Evolutionary conservation across 2,888 invertebrate species (phyloP).

Genomic region (Ormyrus rosae): DNA sequence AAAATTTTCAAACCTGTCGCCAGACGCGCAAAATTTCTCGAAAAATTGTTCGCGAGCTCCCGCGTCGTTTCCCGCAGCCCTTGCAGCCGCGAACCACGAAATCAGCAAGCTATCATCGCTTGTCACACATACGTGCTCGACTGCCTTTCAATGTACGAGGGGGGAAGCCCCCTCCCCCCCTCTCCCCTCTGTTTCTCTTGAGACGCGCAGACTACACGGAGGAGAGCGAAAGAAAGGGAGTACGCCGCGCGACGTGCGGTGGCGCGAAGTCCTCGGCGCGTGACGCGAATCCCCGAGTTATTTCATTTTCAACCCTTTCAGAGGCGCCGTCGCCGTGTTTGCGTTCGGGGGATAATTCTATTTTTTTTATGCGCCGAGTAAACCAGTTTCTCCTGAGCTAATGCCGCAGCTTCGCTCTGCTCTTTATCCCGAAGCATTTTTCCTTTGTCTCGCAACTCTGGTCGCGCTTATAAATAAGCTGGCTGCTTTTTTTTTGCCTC

Average conservation of each 20-base stretch:
- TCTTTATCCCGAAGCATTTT: not conserved
- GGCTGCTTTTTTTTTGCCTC: too few species aligned
- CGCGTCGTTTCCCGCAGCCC: too few species aligned
- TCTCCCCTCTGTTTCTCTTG: too few species aligned
- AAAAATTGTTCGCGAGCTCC: too few species aligned
- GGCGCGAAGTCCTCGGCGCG: slow-evolving; percentile 59
- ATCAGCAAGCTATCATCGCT: slow-evolving; percentile 44
- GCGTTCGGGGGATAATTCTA: slow-evolving; percentile 35
- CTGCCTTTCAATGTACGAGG: too few species aligned
- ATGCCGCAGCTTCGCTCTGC: slow-evolving; percentile 42
- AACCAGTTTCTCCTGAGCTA: slow-evolving; percentile 63
- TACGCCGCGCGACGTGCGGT: not conserved
- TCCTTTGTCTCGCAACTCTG: slow-evolving; percentile 19
- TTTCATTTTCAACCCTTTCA: slow-evolving; percentile 70
- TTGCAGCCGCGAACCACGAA: not conserved
- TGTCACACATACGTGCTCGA: slow-evolving; percentile 4
- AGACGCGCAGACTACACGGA: too few species aligned
- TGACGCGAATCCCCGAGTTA: slow-evolving; percentile 69
- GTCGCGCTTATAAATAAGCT: too few species aligned
- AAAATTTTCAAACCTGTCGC: too few species aligned
- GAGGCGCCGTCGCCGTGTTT: slow-evolving; percentile 46
- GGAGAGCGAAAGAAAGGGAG: not conserved
- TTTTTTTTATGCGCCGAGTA: slow-evolving; percentile 65
- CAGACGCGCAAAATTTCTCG: too few species aligned
- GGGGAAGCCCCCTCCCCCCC: too few species aligned